Conservation (phyloP, 2,797 vertebrate genomes). For the Philypnodon macrostomus region DNA sequence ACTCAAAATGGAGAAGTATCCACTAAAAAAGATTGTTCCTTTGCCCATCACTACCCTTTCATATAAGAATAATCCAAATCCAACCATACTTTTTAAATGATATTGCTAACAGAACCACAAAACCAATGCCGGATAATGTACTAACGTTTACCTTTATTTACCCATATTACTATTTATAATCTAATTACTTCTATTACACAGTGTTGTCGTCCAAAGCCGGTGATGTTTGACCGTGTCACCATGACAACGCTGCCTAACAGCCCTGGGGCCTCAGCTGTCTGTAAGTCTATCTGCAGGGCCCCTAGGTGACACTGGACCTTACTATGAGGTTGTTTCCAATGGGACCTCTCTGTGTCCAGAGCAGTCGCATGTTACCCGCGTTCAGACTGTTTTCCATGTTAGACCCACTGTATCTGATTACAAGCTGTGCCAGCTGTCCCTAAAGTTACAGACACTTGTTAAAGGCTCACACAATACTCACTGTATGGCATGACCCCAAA, state of each 20-base stretch:
- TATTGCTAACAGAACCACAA: no score
- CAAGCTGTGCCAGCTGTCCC: constrained; percentile 53
- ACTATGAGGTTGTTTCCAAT: constrained; percentile 48
- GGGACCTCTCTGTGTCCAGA: constrained; percentile 45
- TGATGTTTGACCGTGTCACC: constrained; percentile 46
- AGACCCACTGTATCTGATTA: constrained; percentile 52
- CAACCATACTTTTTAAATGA: no score
- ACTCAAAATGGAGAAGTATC: no score
- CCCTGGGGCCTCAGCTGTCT: constrained; percentile 52
- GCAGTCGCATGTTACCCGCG: constrained; percentile 43
- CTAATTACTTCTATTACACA: constrained; percentile 1
- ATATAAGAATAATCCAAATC: no score
- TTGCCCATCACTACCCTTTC: constrained; percentile 2
- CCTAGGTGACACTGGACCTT: constrained; percentile 55
- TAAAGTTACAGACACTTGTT: constrained; percentile 25
- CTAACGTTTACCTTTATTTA: no score
- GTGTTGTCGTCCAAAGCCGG: background rate
- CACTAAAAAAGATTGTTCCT: background rate
- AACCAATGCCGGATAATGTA: no score
- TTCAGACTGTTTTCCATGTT: constrained; percentile 52
- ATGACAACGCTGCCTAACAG: constrained; percentile 28
- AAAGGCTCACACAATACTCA: constrained; percentile 28
- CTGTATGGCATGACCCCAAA: constrained; percentile 9
- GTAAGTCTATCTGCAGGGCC: constrained; percentile 61
- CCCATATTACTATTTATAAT: background rate